These are phyloP conservation scores for Capreolus pygargus DNA, from an alignment of 2,113 vertebrate species.

Conservation along the genomic window DNA sequence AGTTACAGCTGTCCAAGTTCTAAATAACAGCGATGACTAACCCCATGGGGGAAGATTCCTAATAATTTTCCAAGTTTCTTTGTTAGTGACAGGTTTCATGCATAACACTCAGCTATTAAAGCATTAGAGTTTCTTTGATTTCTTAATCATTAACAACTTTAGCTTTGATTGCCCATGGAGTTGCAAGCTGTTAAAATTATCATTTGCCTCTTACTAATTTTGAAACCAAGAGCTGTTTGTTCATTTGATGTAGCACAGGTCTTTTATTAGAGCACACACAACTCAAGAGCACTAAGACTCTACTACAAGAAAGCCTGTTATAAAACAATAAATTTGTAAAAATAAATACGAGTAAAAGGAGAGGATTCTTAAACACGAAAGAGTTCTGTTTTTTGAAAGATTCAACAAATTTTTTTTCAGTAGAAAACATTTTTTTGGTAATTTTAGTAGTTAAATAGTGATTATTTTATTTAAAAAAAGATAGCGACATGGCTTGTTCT, in stretches of 20 bases:
- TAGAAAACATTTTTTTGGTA: neutral
- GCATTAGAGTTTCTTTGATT: conserved; percentile 74
- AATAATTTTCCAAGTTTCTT: conserved; percentile 51
- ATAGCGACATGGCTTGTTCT: neutral
- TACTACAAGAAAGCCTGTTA: neutral
- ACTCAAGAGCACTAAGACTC: neutral
- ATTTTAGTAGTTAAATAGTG: neutral
- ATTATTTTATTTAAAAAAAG: neutral
- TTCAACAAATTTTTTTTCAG: neutral
- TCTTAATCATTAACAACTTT: conserved; percentile 72
- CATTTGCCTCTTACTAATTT: conserved; percentile 71
- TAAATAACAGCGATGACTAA: conserved; percentile 47
- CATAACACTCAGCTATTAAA: conserved; percentile 63
- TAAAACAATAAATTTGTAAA: conserved; percentile 27
- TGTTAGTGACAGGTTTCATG: conserved; percentile 61
- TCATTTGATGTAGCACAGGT: conserved; percentile 22
- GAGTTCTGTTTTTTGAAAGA: neutral
- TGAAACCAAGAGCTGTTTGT: conserved; percentile 56
- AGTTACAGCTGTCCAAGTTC: conserved; percentile 50
- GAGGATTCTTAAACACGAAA: neutral
- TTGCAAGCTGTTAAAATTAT: conserved; percentile 78
- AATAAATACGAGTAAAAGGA: neutral
- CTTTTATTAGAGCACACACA: conserved; percentile 35
- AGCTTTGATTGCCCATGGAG: conserved; percentile 67
- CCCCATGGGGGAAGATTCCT: conserved; percentile 46